Percentiles rank a stretch among this genome's conserved stretches.
Evolutionary conservation across 2,797 vertebrate genomes (phyloP).

Genomic region (Syngnathus rostellatus): DNA sequence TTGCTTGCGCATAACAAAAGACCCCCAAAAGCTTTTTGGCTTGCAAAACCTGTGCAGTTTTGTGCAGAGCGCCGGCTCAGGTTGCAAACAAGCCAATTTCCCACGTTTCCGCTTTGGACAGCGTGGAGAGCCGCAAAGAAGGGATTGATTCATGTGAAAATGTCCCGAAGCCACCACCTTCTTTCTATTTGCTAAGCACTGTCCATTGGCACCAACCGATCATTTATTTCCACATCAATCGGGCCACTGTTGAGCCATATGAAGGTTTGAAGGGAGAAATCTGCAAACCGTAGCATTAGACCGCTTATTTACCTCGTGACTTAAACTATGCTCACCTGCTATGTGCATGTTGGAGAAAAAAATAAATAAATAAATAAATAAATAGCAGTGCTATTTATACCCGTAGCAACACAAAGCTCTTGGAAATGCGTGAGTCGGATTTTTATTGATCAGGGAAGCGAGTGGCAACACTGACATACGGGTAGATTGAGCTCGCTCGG

Average conservation of each 20-base stretch:
- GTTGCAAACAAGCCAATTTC: too few relatives aligned
- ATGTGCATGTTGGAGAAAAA: not conserved
- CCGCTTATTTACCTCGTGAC: constrained; percentile 41
- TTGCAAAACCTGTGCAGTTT: too few relatives aligned
- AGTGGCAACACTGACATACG: constrained; percentile 44
- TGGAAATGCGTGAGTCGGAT: not conserved
- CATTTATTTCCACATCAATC: constrained; percentile 41
- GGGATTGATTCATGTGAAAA: too few relatives aligned
- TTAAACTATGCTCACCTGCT: constrained; percentile 5
- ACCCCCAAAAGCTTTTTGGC: too few relatives aligned
- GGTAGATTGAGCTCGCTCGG: constrained; percentile 53
- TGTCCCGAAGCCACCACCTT: too few relatives aligned
- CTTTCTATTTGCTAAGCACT: not conserved
- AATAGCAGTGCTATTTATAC: not conserved
- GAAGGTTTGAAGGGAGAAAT: constrained; percentile 17
- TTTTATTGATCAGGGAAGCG: constrained; percentile 39
- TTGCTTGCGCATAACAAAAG: too few relatives aligned
- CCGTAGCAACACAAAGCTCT: not conserved
- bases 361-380: not conserved
- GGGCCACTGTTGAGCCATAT: constrained; percentile 44
- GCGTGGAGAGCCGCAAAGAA: too few relatives aligned
- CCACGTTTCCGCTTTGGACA: too few relatives aligned
- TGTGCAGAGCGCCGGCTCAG: too few relatives aligned
- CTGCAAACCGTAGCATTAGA: constrained; percentile 18
- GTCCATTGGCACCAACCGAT: constrained; percentile 24